phyloP scores from a whole-genome alignment of 2,888 invertebrate species.

The Mesodorylaimus sp. region DNA sequence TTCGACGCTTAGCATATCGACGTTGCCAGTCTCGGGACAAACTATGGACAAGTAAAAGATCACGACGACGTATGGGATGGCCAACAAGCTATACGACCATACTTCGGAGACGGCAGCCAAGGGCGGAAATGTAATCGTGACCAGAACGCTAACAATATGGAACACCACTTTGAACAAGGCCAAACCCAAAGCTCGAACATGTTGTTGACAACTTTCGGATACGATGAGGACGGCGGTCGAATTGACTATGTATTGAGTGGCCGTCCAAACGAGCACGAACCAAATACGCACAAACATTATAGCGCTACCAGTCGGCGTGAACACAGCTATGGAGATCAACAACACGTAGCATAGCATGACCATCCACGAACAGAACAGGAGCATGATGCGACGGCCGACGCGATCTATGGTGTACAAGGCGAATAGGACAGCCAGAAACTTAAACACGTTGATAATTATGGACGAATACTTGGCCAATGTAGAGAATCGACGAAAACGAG shows the following conservation, averaged over 20 bases:
- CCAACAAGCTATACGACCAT: neutral
- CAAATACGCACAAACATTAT: too few species aligned
- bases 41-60: neutral
- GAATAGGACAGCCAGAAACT: neutral
- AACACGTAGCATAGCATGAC: neutral
- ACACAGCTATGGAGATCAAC: neutral
- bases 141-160: neutral
- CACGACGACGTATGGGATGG: neutral
- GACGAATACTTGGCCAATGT: neutral
- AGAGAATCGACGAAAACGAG: neutral
- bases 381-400: neutral
- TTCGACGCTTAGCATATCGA: neutral
- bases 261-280: neutral
- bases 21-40: neutral
- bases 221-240: neutral
- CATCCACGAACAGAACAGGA: neutral
- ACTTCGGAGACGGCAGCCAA: neutral
- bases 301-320: too few species aligned
- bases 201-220: neutral
- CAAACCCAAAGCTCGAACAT: neutral
- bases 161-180: neutral
- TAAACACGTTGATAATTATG: neutral
- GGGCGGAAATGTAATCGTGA: neutral
- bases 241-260: neutral
- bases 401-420: neutral